These are phyloP conservation scores for Mesoligia furuncula DNA, from an alignment of 2,888 invertebrate species.

Conservation along the genomic window DNA sequence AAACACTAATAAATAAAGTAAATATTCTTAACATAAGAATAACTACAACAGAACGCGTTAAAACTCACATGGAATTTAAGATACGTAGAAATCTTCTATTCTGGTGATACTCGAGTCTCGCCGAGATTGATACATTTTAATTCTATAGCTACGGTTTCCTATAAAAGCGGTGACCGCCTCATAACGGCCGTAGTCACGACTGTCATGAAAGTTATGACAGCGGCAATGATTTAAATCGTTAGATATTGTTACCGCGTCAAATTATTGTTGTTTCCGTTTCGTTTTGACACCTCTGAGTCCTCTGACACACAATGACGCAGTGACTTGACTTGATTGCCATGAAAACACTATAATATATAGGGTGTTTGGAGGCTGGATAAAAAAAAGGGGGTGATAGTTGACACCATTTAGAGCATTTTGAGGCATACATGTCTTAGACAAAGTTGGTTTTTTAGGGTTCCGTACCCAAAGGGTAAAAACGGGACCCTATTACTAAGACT, in stretches of 20 bases:
- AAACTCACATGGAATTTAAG: constrained; percentile 77
- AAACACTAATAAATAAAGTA: constrained; percentile 79
- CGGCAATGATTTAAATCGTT: background rate
- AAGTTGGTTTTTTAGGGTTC: too few species aligned
- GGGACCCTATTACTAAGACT: too few species aligned
- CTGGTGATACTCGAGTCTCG: constrained; percentile 47
- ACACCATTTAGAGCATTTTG: too few species aligned
- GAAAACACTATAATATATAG: background rate
- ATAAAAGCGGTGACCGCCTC: background rate
- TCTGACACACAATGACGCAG: background rate
- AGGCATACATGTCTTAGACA: too few species aligned
- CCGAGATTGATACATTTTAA: constrained; percentile 1
- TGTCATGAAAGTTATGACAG: background rate
- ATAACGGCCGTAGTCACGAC: background rate
- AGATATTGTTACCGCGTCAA: too few species aligned
- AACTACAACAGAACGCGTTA: constrained; percentile 78
- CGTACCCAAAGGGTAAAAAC: too few species aligned
- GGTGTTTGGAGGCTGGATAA: too few species aligned
- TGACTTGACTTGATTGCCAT: background rate
- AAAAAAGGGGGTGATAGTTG: too few species aligned
- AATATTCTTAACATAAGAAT: constrained; percentile 89
- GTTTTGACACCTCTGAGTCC: too few species aligned
- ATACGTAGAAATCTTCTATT: constrained; percentile 57
- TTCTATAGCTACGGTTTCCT: background rate
- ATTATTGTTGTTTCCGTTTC: too few species aligned